Conservation (phyloP, 2,113 vertebrate species). For the Romanogobio albipinnatus region DNA sequence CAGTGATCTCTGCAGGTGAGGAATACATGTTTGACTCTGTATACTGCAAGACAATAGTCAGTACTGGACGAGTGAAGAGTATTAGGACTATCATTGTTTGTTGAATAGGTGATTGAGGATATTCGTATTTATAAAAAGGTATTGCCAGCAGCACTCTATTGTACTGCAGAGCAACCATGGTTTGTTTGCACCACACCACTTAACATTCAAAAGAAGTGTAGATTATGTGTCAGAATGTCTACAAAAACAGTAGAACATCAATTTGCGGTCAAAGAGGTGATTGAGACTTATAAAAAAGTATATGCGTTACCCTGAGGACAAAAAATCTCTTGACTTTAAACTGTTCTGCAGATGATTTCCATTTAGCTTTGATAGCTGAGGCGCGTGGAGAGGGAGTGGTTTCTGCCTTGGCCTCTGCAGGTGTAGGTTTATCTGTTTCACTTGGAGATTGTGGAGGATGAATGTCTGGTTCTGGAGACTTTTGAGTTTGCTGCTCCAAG, state of each 20-base stretch:
- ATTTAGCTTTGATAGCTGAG: constrained; percentile 14
- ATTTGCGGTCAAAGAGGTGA: neutral
- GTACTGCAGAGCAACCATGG: neutral
- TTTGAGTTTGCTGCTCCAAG: too few species aligned
- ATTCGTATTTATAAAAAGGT: constrained; percentile 43
- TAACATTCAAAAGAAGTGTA: neutral
- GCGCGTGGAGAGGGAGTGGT: neutral
- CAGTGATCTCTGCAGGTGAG: neutral
- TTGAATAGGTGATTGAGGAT: neutral
- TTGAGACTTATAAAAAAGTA: neutral
- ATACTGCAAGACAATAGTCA: neutral
- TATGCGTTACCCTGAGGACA: constrained; percentile 76
- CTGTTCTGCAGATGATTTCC: constrained; percentile 52
- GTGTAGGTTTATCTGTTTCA: neutral
- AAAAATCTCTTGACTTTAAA: constrained; percentile 74
- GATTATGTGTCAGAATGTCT: neutral
- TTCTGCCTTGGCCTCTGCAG: neutral
- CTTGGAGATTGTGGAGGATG: neutral
- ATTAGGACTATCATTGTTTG: neutral
- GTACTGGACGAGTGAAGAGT: neutral
- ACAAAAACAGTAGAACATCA: neutral
- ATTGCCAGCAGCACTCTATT: neutral
- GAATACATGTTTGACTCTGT: neutral
- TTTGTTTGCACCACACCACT: neutral
- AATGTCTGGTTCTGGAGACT: too few species aligned